Conservation (phyloP, 1,140 invertebrate genomes). For the Branchinecta lindahli region DNA sequence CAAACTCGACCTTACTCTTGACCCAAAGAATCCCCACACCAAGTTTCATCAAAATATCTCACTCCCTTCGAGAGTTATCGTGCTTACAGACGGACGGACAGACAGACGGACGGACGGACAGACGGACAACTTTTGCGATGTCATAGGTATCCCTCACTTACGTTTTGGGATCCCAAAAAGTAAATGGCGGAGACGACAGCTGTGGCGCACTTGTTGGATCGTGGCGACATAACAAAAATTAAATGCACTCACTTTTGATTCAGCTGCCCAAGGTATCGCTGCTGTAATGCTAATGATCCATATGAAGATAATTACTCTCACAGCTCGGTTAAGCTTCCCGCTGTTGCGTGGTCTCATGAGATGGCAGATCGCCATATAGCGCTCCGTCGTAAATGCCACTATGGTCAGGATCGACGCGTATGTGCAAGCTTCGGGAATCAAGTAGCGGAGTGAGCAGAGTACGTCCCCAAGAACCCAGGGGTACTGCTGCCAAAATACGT, state of each 20-base stretch:
- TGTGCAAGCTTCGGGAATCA: constrained; percentile 49
- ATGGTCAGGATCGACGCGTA: constrained; percentile 17
- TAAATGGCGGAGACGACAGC: no score
- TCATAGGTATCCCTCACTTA: no score
- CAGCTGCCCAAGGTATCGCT: constrained; percentile 12
- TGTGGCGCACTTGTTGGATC: no score
- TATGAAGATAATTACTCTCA: constrained; percentile 12
- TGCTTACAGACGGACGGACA: no score
- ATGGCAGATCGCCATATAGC: constrained; percentile 16
- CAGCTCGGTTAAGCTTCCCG: constrained; percentile 11
- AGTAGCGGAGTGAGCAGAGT: constrained; percentile 67
- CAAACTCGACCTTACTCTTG: no score
- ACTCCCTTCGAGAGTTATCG: no score
- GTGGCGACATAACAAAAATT: no score
- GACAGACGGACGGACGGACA: no score
- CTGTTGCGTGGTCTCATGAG: constrained; percentile 2
- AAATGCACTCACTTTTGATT: neutral
- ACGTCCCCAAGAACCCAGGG: constrained; percentile 66
- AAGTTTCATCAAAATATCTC: no score
- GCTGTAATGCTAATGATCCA: constrained; percentile 6
- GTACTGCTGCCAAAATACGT: constrained; percentile 82
- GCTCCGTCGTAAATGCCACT: constrained; percentile 17
- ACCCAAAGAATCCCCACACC: no score
- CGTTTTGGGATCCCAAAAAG: no score
- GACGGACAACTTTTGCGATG: no score